Conservation (phyloP, 2,888 invertebrate genomes). For the Nebria brevicollis region DNA sequence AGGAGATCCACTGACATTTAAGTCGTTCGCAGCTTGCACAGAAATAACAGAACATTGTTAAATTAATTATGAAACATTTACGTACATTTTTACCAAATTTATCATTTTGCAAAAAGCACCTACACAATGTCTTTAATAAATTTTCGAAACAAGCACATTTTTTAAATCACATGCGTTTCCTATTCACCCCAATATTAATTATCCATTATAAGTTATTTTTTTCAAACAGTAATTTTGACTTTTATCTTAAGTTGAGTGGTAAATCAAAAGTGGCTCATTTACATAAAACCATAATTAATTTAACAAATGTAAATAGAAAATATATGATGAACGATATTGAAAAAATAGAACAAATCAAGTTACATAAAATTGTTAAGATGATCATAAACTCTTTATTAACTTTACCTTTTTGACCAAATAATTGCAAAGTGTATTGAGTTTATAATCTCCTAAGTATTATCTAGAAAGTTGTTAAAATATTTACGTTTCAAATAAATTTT, state of each 20-base stretch:
- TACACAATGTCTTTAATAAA: too few relatives aligned
- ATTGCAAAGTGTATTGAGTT: not conserved
- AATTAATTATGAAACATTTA: conserved; percentile 34
- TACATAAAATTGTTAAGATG: conserved; percentile 4
- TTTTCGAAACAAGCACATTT: too few relatives aligned
- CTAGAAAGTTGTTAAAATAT: conserved; percentile 3
- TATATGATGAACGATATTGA: conserved; percentile 7
- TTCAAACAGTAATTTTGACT: not conserved
- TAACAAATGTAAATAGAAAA: conserved; percentile 10
- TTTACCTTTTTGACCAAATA: not conserved
- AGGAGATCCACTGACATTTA: conserved; percentile 49
- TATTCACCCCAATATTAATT: too few relatives aligned
- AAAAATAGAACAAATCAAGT: conserved; percentile 2
- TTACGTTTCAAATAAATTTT: not conserved
- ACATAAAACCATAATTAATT: conserved; percentile 2
- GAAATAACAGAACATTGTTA: conserved; percentile 51
- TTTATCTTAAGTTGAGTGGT: not conserved
- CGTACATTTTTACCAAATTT: not conserved
- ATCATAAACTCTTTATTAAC: not conserved
- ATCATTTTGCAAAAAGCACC: not conserved
- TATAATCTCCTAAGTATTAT: not conserved
- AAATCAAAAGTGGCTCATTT: not conserved
- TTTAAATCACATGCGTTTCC: too few relatives aligned
- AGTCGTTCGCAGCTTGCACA: conserved; percentile 61
- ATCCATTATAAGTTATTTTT: not conserved